phyloP scores from a whole-genome alignment of 2,113 vertebrate genomes.

The Corythornis cristatus region DNA sequence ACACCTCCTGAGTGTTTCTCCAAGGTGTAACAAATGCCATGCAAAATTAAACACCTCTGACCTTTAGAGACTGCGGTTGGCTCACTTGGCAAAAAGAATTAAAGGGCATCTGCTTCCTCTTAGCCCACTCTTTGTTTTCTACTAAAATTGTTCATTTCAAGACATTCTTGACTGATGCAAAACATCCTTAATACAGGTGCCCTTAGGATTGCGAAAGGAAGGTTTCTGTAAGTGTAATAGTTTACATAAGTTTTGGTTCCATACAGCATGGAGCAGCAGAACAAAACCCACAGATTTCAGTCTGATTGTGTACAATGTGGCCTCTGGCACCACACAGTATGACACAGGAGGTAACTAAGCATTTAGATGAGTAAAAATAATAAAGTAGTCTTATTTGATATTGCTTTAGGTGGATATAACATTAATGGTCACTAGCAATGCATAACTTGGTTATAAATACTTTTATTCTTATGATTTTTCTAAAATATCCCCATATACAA shows the following conservation, averaged over 20 bases:
- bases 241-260: neutral
- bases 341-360: neutral
- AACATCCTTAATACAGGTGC: neutral
- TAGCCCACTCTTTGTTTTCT: neutral
- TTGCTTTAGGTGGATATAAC: neutral
- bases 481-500: neutral
- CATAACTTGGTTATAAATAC: neutral
- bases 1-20: neutral
- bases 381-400: neutral
- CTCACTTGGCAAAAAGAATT: neutral
- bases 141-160: neutral
- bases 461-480: neutral
- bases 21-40: neutral
- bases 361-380: neutral
- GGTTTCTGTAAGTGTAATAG: neutral
- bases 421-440: neutral
- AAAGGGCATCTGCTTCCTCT: neutral
- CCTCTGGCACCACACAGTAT: neutral
- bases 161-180: neutral
- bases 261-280: neutral
- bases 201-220: neutral
- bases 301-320: neutral
- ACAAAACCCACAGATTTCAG: neutral
- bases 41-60: neutral
- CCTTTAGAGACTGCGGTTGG: neutral